phyloP scores from a whole-genome alignment of 37 sponge, comb jelly and placozoan genomes.

The Halichondria panicea region DNA sequence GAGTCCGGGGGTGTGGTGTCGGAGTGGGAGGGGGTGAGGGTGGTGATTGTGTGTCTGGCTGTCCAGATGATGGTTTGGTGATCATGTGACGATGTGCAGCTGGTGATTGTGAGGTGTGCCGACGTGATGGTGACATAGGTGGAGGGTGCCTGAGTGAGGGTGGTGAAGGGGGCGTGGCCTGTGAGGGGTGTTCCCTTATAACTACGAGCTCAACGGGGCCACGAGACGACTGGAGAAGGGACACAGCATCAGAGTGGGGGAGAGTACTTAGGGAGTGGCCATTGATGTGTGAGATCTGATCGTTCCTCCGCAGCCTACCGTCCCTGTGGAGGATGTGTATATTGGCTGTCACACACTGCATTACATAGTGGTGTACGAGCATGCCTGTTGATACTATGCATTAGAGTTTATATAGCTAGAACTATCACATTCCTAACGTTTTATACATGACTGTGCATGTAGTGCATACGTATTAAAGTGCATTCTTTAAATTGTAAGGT shows the following conservation, averaged over 20 bases:
- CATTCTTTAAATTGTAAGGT: too few species aligned
- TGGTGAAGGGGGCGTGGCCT: neutral
- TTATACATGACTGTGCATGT: too few species aligned
- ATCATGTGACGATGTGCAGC: neutral
- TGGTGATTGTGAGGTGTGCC: neutral
- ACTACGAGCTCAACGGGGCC: conserved; percentile 67
- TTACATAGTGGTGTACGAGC: too few species aligned
- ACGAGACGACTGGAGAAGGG: conserved; percentile 45
- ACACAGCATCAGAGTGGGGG: conserved; percentile 57
- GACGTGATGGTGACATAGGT: neutral
- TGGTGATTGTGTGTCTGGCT: neutral
- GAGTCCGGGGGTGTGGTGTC: too few species aligned
- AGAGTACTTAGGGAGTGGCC: conserved; percentile 48
- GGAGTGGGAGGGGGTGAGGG: too few species aligned
- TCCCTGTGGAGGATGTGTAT: too few species aligned
- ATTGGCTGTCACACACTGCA: too few species aligned
- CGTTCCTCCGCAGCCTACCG: conserved; percentile 63
- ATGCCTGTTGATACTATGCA: too few species aligned
- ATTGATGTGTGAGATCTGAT: conserved; percentile 77
- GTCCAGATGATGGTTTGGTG: neutral
- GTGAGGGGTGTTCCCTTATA: conserved; percentile 11
- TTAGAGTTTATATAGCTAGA: too few species aligned
- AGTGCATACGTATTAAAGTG: too few species aligned
- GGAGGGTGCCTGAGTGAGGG: too few species aligned
- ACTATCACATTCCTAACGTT: too few species aligned